phyloP scores from a whole-genome alignment of 2,888 invertebrate species.

The Philhelius pedissequus region DNA sequence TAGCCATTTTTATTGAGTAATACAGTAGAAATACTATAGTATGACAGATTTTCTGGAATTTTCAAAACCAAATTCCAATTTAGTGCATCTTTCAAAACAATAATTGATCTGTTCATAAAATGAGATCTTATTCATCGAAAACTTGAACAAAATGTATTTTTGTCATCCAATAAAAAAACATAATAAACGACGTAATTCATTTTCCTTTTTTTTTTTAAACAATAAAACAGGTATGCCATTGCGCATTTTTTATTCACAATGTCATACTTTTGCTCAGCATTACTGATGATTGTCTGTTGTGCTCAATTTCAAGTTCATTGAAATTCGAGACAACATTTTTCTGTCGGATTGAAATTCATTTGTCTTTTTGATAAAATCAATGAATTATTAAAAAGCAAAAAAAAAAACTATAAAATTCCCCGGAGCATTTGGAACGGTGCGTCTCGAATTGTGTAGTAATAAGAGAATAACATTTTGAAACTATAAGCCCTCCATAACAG shows the following conservation, averaged over 20 bases:
- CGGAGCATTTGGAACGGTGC: not conserved
- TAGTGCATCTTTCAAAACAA: too few species aligned
- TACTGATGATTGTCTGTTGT: not conserved
- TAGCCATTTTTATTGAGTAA: too few species aligned
- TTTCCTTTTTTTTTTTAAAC: not conserved
- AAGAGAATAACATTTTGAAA: constrained; percentile 37
- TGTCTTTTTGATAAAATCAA: not conserved
- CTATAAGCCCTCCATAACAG: constrained; percentile 14
- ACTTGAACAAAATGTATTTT: not conserved
- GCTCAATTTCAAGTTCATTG: constrained; percentile 27
- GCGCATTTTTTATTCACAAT: not conserved
- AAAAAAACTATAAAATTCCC: constrained; percentile 8
- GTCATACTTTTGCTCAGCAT: not conserved
- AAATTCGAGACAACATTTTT: constrained; percentile 1
- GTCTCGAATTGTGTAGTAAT: not conserved
- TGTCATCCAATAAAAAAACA: not conserved
- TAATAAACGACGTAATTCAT: not conserved
- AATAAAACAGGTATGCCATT: not conserved
- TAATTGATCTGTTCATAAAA: too few species aligned
- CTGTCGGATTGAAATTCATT: constrained; percentile 7
- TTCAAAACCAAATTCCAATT: too few species aligned
- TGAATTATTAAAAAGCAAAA: not conserved
- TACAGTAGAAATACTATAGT: too few species aligned
- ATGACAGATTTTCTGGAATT: too few species aligned
- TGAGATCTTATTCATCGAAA: too few species aligned